Evolutionary conservation across 2,797 vertebrate genomes (phyloP).

Genomic region (Rhinophrynus dorsalis): DNA sequence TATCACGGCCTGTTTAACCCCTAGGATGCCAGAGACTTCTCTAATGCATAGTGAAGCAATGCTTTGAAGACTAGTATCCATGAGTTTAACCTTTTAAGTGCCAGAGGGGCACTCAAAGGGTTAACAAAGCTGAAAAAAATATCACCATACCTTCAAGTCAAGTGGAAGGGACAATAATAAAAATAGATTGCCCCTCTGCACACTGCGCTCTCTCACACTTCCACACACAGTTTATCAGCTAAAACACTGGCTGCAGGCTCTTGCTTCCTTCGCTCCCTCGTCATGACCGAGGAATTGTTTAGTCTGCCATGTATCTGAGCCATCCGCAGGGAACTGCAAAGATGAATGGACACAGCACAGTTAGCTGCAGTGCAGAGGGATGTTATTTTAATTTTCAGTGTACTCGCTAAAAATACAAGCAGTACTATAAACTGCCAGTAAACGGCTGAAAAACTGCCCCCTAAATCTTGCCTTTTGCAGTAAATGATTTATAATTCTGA

Average conservation of each 20-base stretch:
- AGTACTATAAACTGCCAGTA: too few species aligned
- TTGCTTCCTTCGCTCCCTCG: constrained; percentile 13
- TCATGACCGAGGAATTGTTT: constrained; percentile 38
- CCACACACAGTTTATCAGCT: not conserved
- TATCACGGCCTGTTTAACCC: too few species aligned
- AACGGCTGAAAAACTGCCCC: too few species aligned
- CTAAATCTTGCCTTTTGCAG: too few species aligned
- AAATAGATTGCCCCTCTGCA: not conserved
- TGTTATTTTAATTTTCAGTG: constrained; percentile 23
- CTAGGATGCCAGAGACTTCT: too few species aligned
- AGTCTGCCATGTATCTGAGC: constrained; percentile 22
- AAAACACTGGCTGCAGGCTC: not conserved
- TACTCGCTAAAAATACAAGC: not conserved
- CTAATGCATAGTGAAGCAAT: too few species aligned
- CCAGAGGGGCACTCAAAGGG: too few species aligned
- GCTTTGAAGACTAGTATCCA: too few species aligned
- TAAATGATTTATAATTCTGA: too few species aligned
- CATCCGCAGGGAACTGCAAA: constrained; percentile 16
- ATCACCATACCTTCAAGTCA: not conserved
- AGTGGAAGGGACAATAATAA: not conserved
- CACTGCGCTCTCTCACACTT: not conserved
- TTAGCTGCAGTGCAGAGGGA: constrained; percentile 10
- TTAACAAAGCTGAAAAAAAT: not conserved
- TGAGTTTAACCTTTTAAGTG: too few species aligned
- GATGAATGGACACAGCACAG: constrained; percentile 27